Evolutionary conservation across 53 echinoderm and acorn worm species (phyloP).

Genomic region (Patiria pectinifera): DNA sequence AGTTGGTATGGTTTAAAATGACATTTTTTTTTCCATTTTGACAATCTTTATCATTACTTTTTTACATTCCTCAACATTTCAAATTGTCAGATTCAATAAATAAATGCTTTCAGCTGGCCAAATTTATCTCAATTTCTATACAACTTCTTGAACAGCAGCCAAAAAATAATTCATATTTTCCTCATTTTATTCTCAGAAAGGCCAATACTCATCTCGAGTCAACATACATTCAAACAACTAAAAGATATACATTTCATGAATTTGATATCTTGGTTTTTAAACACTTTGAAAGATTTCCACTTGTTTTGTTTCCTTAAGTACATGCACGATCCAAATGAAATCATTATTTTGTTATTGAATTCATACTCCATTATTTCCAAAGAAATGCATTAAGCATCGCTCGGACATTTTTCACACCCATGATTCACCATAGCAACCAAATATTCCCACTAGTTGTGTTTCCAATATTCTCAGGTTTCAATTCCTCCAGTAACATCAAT

Average conservation of each 20-base stretch:
- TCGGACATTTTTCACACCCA: too few species aligned
- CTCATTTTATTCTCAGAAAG: background rate
- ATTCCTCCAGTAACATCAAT: background rate
- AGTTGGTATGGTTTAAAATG: background rate
- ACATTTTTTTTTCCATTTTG: background rate
- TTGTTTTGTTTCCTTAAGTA: background rate
- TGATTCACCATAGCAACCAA: too few species aligned
- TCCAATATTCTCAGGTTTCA: background rate
- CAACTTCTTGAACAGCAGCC: slow-evolving; percentile 8
- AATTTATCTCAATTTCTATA: slow-evolving; percentile 5
- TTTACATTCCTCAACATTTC: background rate
- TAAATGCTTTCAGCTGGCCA: slow-evolving; percentile 17
- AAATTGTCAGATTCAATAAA: background rate
- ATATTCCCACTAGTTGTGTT: too few species aligned
- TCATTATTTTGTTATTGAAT: background rate
- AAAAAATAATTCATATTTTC: background rate
- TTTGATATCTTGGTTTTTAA: background rate
- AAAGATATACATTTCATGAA: background rate
- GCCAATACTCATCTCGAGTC: background rate
- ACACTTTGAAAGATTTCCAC: background rate
- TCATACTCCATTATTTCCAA: too few species aligned
- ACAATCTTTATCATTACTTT: background rate
- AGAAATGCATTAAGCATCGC: too few species aligned
- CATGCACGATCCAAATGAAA: background rate
- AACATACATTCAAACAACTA: background rate